These are phyloP conservation scores for Psephotus haematonotus DNA, from an alignment of 2,113 vertebrate species.

Conservation along the genomic window DNA sequence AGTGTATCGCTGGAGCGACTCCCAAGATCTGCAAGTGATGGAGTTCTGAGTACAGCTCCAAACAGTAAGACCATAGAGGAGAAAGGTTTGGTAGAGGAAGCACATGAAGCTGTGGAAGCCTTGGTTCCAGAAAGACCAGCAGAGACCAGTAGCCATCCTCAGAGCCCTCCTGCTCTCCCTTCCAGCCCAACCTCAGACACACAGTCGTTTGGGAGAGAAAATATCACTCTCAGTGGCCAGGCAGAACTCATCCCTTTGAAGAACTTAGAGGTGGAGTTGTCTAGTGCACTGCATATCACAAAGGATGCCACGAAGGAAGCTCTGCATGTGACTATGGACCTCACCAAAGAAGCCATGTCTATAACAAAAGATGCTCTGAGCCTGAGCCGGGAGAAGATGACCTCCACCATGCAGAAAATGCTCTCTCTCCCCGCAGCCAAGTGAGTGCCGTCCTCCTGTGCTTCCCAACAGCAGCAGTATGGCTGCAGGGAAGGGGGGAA, in stretches of 20 bases:
- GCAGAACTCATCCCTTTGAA: conserved; percentile 76
- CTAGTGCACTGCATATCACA: conserved; percentile 87
- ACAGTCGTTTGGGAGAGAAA: not conserved
- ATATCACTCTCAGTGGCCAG: not conserved
- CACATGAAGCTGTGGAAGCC: conserved; percentile 84
- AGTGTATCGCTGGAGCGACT: not conserved
- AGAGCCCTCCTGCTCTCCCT: conserved; percentile 26
- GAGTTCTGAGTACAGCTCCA: not conserved
- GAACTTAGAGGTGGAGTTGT: conserved; percentile 87
- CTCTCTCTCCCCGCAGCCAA: conserved; percentile 82
- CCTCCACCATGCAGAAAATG: conserved; percentile 91
- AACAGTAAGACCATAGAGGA: conserved; percentile 35
- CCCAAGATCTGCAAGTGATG: conserved; percentile 18
- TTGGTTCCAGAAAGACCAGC: conserved; percentile 49
- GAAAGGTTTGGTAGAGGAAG: conserved; percentile 82
- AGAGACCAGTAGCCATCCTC: not conserved
- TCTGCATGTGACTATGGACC: conserved; percentile 87
- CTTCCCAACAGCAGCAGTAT: not conserved
- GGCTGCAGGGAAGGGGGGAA: not conserved
- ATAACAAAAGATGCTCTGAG: conserved; percentile 93
- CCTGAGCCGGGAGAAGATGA: conserved; percentile 84
- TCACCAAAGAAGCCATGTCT: conserved; percentile 94
- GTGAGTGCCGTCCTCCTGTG: conserved; percentile 68
- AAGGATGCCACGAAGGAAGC: conserved; percentile 94
- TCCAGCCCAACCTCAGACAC: conserved; percentile 2